Base-by-base conservation (phyloP, 1,140 invertebrate genomes). In the Tribolium madens region DNA sequence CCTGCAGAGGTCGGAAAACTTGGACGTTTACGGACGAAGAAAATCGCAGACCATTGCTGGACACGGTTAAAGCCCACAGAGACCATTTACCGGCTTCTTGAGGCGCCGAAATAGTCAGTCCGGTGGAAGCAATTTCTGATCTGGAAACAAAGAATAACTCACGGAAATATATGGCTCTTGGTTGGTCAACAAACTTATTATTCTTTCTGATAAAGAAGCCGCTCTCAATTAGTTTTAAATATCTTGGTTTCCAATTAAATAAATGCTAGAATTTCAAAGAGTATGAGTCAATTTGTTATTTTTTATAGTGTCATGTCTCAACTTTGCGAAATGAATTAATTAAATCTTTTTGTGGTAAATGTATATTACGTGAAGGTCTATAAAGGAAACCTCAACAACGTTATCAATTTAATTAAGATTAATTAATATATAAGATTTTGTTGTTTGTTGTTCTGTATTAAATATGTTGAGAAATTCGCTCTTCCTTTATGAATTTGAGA, bases 81-180 rank as follows among this genome's bases (percentile, higher is more conserved):
- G 89, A 88, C 90, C 90, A 91, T 76, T 89, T 87, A 0, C 90
- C 90, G 0, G 90, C 87, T 82, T 89, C 89, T 5, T 86, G 85
- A 0, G 90, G 90, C 0, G 89, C 88, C 10, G 85, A 82, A 21
- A 90, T 87, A 2, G 87, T 88, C 1, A 90, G 82, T 1, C 89
- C 89, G 15, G 88, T 88, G 9, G 88, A 89, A 12, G 86, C 79
- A 26, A 83, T 84, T 76, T 81, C 83, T 60, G 76, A 81, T 57
- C 80, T 86, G 84, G 75, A 80, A 83, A 79, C 12, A 77, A 2
- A 68, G 50, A 76, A 64, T 64, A 33, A 64, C 26, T 64, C 57
- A 33, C 10, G 3, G 9, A 64, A 33, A 64, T 12, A 33, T 33
- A 64, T 33, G 12, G 21, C 57, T 42, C n/a, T 42, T 2, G 36